Evolutionary conservation across 2,888 invertebrate species (phyloP).

Genomic region (Netelia virgata): DNA sequence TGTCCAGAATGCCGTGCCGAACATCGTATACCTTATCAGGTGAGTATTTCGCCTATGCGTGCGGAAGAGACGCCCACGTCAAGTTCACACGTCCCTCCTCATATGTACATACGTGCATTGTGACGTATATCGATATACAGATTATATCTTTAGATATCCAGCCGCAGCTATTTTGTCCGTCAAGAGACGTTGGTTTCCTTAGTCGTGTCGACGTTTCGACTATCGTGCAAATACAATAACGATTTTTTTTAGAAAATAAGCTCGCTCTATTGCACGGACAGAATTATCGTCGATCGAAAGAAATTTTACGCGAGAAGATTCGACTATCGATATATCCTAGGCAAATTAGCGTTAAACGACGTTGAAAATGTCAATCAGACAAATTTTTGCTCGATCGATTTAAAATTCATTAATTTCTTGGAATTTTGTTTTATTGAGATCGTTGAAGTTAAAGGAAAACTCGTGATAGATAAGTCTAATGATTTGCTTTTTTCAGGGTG

Average conservation of each 20-base stretch:
- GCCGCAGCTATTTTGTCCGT: neutral
- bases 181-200: constrained; percentile 31
- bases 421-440: constrained; percentile 1
- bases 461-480: neutral
- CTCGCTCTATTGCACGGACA: neutral
- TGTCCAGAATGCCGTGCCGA: constrained; percentile 99
- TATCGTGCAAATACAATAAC: constrained; percentile 44
- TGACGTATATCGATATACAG: neutral
- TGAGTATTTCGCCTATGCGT: constrained; percentile 86
- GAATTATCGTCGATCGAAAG: constrained; percentile 62
- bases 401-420: constrained; percentile 57
- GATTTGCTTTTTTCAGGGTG: constrained; percentile 84
- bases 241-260: constrained; percentile 21
- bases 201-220: constrained; percentile 49
- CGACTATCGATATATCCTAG: too few relatives aligned
- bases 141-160: neutral
- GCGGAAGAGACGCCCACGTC: constrained; percentile 10
- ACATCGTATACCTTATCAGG: constrained; percentile 98
- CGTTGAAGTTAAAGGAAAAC: neutral
- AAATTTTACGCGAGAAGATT: constrained; percentile 14
- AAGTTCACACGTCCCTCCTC: constrained; percentile 19
- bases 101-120: neutral
- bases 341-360: too few relatives aligned
- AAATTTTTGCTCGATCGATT: constrained; percentile 58
- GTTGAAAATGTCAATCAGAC: neutral